phyloP scores from a whole-genome alignment of 2,113 vertebrate genomes.

The Oncorhynchus tshawytscha region DNA sequence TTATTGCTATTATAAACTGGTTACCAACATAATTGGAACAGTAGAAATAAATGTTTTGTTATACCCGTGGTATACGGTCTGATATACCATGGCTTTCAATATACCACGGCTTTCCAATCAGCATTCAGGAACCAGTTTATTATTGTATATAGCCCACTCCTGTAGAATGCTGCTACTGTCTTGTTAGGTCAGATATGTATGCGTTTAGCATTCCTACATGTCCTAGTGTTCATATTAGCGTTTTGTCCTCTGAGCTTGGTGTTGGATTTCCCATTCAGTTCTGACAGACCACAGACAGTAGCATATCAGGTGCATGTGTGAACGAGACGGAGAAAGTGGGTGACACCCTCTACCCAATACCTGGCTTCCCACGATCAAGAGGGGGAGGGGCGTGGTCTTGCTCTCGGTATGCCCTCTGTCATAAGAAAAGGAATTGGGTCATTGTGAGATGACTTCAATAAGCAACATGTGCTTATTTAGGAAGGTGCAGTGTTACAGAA shows the following conservation, averaged over 20 bases:
- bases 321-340: constrained; percentile 30
- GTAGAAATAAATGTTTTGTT: too few species aligned
- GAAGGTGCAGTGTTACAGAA: too few species aligned
- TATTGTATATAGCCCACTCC: too few species aligned
- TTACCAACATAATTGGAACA: too few species aligned
- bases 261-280: constrained; percentile 56
- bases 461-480: constrained; percentile 11
- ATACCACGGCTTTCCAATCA: too few species aligned
- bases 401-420: constrained; percentile 10
- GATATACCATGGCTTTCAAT: too few species aligned
- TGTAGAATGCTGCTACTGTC: background rate
- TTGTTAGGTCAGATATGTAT: background rate
- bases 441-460: constrained; percentile 26
- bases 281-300: constrained; percentile 36
- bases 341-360: constrained; percentile 57
- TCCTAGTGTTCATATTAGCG: background rate
- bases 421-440: constrained; percentile 59
- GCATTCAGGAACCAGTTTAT: too few species aligned
- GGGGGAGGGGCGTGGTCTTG: constrained; percentile 39
- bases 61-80: too few species aligned
- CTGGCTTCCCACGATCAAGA: constrained; percentile 63
- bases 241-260: constrained; percentile 51
- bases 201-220: background rate
- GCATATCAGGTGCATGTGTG: constrained; percentile 52
- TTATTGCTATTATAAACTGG: too few species aligned